Evolutionary conservation across 2,888 invertebrate species (phyloP).

Genomic region (Diplolepis rosae): DNA sequence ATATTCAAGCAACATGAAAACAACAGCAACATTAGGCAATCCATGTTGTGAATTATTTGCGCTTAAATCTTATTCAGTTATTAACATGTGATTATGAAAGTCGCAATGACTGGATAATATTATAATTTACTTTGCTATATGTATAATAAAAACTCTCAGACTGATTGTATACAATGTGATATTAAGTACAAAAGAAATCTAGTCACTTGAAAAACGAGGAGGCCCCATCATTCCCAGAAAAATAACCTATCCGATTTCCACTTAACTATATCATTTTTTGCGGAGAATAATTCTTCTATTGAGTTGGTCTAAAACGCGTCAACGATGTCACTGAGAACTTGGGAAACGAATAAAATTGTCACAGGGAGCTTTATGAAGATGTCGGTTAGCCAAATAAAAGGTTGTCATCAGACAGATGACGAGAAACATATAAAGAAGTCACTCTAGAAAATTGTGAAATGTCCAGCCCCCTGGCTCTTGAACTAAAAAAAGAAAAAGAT

Average conservation of each 20-base stretch:
- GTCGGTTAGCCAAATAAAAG: constrained; percentile 22
- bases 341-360: constrained; percentile 24
- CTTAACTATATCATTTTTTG: constrained; percentile 10
- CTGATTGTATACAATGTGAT: neutral
- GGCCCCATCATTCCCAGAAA: constrained; percentile 9
- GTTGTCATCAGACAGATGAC: constrained; percentile 8
- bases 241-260: constrained; percentile 16
- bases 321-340: constrained; percentile 22
- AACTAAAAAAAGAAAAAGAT: constrained; percentile 29
- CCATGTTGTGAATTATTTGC: neutral
- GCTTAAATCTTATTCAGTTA: neutral
- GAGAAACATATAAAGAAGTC: constrained; percentile 26
- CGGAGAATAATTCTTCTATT: constrained; percentile 6
- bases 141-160: neutral
- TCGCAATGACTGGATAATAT: too few relatives aligned
- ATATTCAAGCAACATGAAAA: constrained; percentile 15
- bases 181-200: neutral
- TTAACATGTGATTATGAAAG: too few relatives aligned
- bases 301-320: constrained; percentile 13
- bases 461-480: constrained; percentile 23
- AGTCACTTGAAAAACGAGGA: neutral
- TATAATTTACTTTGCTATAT: too few relatives aligned
- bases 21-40: neutral
- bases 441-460: constrained; percentile 23
- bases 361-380: constrained; percentile 22